Evolutionary conservation across 2,113 vertebrate genomes (phyloP), one percentile per base, ranked within the genome.

Genomic region (Labrus mixtus): DNA sequence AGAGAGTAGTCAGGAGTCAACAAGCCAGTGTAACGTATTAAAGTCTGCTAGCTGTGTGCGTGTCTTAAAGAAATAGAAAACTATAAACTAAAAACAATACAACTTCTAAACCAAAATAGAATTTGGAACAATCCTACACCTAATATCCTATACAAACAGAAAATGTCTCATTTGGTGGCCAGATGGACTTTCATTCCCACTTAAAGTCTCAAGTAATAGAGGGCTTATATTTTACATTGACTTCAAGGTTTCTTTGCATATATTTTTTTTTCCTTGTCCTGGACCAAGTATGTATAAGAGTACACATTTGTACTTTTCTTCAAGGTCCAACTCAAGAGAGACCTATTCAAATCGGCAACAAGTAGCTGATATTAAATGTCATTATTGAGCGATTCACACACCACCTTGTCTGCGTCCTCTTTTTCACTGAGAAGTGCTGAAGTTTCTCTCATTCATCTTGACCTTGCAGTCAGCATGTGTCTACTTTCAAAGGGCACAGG

Each of bases 311-410:
- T 48, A 3, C 50, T 50, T 62, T 65, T 39, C 63, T 55, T 29
- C 51, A 70, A 73, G 67, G 57, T 22, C 37, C 23, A 8, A 59
- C 63, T 76, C 57, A 67, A 20, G 39, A 86, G 65, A 75, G 56
- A 45, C 60, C 59, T 23, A 65, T 73, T 83, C 45, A 74, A 20
- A 68, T 57, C 3, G 19, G 54, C 84, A 87, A 85, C 87, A 86
- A 81, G 79, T 85, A 58, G 82, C 76, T 29, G 16, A 88, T 89
- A 90, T 90, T 85, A 90, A 91, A 91, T 88, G 82, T 81, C 85
- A 90, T 56, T 50, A 79, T 68, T 78, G 82, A 92, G 76, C 57
- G 76, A 72, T 48, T 71, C n/a, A 66, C 69, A 70, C 57, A 79
- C 71, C 20, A 50, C 54, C 56, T 70, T 68, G 63, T 71, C 84